A percentile compares a stretch with the other conserved stretches of the same genome.
Conservation (phyloP, 2,888 invertebrate species). For the Troilus luridus region DNA sequence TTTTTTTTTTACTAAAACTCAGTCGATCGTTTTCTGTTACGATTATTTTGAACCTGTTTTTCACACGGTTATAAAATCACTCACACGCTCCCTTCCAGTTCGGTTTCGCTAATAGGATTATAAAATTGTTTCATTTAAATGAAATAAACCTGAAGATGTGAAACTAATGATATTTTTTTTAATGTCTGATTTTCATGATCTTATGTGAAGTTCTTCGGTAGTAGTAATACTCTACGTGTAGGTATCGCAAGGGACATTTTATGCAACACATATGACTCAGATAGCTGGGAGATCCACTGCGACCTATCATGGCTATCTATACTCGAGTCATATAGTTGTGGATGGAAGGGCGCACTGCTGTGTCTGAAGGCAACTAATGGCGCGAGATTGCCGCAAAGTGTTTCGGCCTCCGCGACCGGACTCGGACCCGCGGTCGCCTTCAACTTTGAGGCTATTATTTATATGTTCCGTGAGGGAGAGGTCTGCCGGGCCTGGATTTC, state of each 20-base stretch:
- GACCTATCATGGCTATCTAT: not conserved
- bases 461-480: slow-evolving; percentile 36
- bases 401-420: slow-evolving; percentile 1
- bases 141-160: too few species aligned
- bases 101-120: too few species aligned
- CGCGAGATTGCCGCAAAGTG: not conserved
- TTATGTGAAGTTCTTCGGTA: not conserved
- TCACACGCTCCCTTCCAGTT: too few species aligned
- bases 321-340: not conserved
- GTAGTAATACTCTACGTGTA: not conserved
- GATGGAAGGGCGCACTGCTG: not conserved
- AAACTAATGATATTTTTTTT: too few species aligned
- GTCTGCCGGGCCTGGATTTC: not conserved
- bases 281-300: not conserved
- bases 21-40: too few species aligned
- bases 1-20: too few species aligned
- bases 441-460: slow-evolving; percentile 16
- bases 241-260: not conserved
- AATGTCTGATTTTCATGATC: too few species aligned
- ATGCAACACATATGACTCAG: not conserved
- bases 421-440: not conserved
- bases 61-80: too few species aligned
- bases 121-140: too few species aligned
- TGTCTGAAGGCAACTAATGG: not conserved
- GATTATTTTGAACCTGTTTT: too few species aligned